Base-by-base conservation (phyloP, 1,140 invertebrate genomes). In the Carposina sasakii region DNA sequence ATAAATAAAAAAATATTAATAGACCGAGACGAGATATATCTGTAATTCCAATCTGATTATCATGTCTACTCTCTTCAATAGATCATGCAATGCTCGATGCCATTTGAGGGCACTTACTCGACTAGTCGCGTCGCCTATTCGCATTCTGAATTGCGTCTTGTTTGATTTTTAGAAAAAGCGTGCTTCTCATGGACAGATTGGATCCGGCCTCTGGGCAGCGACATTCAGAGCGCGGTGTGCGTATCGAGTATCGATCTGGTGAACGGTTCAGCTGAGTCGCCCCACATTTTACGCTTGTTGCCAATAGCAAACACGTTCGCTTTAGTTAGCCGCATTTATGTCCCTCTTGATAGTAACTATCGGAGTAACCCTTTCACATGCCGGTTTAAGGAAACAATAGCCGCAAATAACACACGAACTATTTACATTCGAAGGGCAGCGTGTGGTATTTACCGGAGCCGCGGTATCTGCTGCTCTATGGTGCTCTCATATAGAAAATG, bases 211-310 rank as follows among this genome's bases (percentile, higher is more conserved):
- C n/a, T n/a, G n/a, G n/a, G n/a, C n/a, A n/a, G 51, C 55, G 63
- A 53, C 66, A 71, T 74, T 70, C 64, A 74, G 71, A 76, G 63
- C 67, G 65, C 64, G 65, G 60, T 57, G 53, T 73, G 63, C 67
- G 73, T 77, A 77, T 81, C 67, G 66, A 63, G 73, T 77, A 77
- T 77, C 72, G 71, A 76, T 76, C 70, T 72, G 54, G 62, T 59
- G 66, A 73, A 54, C 67, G 72, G 59, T 59, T 79, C 64, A 69
- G 63, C 63, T 68, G 60, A 63, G 66, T 71, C 67, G 72, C 54
- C 69, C 72, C 67, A 77, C 76, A 77, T 81, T 81, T 76, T 60
- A 72, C 64, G 72, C 67, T 68, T 45, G 57, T 57, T 61, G 64
- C 64, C 56, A 60, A 68, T 63, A 54, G 57, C 63, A 46, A 60